A percentile compares a stretch with the other conserved stretches of the same genome.
Evolutionary conservation across 2,888 invertebrate species (phyloP).

Genomic region (Lingula anatina): DNA sequence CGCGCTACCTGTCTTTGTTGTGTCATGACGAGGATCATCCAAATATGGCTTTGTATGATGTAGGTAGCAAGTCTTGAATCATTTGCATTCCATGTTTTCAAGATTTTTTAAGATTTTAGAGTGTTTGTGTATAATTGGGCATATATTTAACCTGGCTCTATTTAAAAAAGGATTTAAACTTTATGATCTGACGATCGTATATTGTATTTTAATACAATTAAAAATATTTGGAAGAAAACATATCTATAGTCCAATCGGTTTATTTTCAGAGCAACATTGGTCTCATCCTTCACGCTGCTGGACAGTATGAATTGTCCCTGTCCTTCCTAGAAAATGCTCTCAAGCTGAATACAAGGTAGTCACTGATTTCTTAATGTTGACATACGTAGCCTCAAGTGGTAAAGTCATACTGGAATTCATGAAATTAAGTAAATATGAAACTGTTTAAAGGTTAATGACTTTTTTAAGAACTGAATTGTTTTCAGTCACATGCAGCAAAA

Average conservation of each 20-base stretch:
- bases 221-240: too few relatives aligned
- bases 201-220: too few relatives aligned
- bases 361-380: conserved; percentile 3
- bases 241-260: conserved; percentile 1
- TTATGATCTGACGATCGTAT: neutral
- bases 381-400: too few relatives aligned
- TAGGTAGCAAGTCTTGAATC: conserved; percentile 58
- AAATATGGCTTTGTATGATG: conserved; percentile 94
- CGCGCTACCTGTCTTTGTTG: conserved; percentile 86
- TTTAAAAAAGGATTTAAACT: neutral
- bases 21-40: conserved; percentile 98
- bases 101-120: neutral
- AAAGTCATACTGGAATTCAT: too few relatives aligned
- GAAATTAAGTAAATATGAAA: too few relatives aligned
- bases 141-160: too few relatives aligned
- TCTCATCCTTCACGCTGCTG: conserved; percentile 92
- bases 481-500: too few relatives aligned
- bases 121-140: neutral
- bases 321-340: conserved; percentile 93
- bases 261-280: conserved; percentile 89
- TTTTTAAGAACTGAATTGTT: too few relatives aligned
- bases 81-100: neutral
- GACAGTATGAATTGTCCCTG: conserved; percentile 92
- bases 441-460: too few relatives aligned
- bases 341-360: conserved; percentile 74